phyloP scores from a whole-genome alignment of 2,888 invertebrate genomes.

The Lamproptera curius region DNA sequence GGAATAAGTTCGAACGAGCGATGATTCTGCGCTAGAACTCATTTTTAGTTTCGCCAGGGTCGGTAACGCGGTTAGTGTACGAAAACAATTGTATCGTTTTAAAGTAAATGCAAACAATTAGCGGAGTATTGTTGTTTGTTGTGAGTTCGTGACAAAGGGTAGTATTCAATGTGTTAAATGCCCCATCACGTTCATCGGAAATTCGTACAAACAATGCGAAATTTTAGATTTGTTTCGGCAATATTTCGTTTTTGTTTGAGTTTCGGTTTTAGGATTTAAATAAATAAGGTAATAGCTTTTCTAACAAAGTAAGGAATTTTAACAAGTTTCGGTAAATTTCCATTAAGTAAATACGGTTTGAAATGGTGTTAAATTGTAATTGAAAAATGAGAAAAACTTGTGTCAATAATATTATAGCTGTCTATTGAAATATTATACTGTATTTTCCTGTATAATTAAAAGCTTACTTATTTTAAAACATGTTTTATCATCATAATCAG shows the following conservation, averaged over 20 bases:
- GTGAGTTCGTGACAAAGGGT: conserved; percentile 45
- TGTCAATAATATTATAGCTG: too few relatives aligned
- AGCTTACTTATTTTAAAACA: too few relatives aligned
- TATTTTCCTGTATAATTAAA: too few relatives aligned
- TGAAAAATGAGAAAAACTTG: too few relatives aligned
- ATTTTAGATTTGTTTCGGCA: conserved; percentile 24
- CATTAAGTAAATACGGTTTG: too few relatives aligned
- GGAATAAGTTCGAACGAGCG: too few relatives aligned
- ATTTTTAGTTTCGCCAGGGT: conserved; percentile 5
- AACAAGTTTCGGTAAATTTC: neutral
- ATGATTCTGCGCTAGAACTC: neutral
- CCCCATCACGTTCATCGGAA: conserved; percentile 38
- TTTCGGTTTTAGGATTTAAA: conserved; percentile 6
- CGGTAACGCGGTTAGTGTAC: conserved; percentile 5
- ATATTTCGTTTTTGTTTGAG: conserved; percentile 13
- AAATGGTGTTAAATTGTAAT: too few relatives aligned
- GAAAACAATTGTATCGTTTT: conserved; percentile 31
- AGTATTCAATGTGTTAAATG: conserved; percentile 43
- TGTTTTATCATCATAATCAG: too few relatives aligned
- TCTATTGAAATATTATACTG: too few relatives aligned
- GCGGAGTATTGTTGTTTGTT: conserved; percentile 37
- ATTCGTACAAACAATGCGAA: conserved; percentile 28
- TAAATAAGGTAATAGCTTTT: neutral
- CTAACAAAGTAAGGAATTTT: too few relatives aligned
- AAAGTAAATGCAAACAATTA: conserved; percentile 44